Evolutionary conservation across 2,888 invertebrate genomes (phyloP).

Genomic region (Himalopsyche anomala): DNA sequence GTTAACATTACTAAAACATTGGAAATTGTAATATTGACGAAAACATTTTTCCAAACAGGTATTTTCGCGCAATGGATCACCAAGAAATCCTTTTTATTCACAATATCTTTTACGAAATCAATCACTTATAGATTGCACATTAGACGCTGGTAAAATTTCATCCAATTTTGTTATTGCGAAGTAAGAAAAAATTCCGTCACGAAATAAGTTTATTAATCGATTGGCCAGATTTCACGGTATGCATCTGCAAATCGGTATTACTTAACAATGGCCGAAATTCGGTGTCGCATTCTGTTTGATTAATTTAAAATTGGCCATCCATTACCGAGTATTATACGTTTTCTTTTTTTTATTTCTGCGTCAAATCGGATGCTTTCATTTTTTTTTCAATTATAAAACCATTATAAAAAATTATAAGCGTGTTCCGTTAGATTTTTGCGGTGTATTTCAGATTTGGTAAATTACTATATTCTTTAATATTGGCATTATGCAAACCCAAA

Average conservation of each 20-base stretch:
- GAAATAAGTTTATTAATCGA: conserved; percentile 7
- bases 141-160: not conserved
- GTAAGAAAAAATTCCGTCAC: not conserved
- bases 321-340: not conserved
- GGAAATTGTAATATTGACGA: not conserved
- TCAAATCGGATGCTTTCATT: conserved; percentile 22
- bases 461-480: too few species aligned
- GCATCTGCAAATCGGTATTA: conserved; percentile 3
- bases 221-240: conserved; percentile 8
- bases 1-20: not conserved
- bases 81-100: conserved; percentile 36
- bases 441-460: too few species aligned
- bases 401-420: too few species aligned
- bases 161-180: conserved; percentile 20
- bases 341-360: conserved; percentile 20
- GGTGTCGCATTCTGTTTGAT: conserved; percentile 29
- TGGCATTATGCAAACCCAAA: too few species aligned
- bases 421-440: too few species aligned
- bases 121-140: conserved; percentile 18
- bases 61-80: conserved; percentile 29
- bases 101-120: not conserved
- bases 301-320: conserved; percentile 32
- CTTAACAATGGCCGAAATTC: conserved; percentile 11
- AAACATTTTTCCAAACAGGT: conserved; percentile 22
- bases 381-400: conserved; percentile 12